Conservation (phyloP, 2,113 vertebrate species). For the Oncorhynchus tshawytscha region DNA sequence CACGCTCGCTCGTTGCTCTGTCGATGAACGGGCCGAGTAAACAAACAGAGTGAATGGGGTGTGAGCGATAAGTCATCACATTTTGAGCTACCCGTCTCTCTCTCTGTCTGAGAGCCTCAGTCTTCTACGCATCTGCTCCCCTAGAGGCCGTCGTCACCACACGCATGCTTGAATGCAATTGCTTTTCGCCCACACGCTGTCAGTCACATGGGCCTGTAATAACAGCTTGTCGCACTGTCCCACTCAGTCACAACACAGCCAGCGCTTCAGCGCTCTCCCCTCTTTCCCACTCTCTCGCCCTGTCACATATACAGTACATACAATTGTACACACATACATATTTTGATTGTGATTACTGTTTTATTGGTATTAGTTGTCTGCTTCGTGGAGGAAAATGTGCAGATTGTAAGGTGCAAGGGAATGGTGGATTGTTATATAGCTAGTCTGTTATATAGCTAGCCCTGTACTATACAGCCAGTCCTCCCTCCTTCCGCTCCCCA, state of each 20-base stretch:
- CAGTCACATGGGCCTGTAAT: slow-evolving; percentile 64
- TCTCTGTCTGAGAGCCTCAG: slow-evolving; percentile 28
- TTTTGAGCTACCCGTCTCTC: slow-evolving; percentile 34
- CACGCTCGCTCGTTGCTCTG: neutral
- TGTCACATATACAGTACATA: neutral
- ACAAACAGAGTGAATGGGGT: slow-evolving; percentile 44
- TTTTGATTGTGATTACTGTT: neutral
- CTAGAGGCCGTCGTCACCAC: slow-evolving; percentile 59
- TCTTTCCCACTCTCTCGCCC: neutral
- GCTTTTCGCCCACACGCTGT: slow-evolving; percentile 63
- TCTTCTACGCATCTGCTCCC: slow-evolving; percentile 68
- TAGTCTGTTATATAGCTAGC: neutral
- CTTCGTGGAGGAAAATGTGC: neutral
- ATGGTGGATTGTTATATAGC: neutral
- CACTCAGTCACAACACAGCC: slow-evolving; percentile 14
- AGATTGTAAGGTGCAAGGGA: neutral
- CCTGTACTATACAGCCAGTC: slow-evolving; percentile 6
- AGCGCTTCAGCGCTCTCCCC: slow-evolving; percentile 4
- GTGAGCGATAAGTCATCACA: slow-evolving; percentile 69
- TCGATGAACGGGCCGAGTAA: slow-evolving; percentile 50
- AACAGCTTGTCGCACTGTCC: slow-evolving; percentile 57
- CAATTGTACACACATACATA: no score
- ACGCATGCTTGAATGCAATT: slow-evolving; percentile 65
- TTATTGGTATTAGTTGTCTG: neutral
- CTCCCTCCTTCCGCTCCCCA: slow-evolving; percentile 29